Conservation (phyloP, 2,797 vertebrate species). For the Tenualosa thibaudeaui region DNA sequence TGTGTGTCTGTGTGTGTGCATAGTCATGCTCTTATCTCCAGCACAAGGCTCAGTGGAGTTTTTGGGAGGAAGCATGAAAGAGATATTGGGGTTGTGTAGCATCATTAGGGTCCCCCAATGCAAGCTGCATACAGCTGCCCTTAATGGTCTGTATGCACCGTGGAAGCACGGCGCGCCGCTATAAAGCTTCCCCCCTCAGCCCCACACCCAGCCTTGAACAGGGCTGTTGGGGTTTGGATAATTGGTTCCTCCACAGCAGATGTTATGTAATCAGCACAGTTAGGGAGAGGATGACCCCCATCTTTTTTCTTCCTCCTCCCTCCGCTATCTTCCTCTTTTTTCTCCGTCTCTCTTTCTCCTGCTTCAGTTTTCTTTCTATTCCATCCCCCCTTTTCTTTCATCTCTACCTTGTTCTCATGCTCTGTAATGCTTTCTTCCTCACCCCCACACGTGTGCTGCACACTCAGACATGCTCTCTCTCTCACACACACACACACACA, state of each 20-base stretch:
- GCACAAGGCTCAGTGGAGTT: not conserved
- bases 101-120: not conserved
- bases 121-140: not conserved
- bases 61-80: not conserved
- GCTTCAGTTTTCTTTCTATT: not conserved
- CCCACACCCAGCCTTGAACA: not conserved
- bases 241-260: constrained; percentile 21
- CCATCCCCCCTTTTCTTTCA: not conserved
- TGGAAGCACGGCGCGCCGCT: not conserved
- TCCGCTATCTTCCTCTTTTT: not conserved
- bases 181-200: constrained; percentile 9
- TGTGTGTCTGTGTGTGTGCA: constrained; percentile 29
- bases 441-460: not conserved
- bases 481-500: not conserved
- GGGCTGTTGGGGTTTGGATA: constrained; percentile 1
- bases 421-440: not conserved
- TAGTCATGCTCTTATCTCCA: not conserved
- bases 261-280: constrained; percentile 21
- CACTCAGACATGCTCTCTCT: not conserved
- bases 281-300: constrained; percentile 27
- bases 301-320: not conserved
- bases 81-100: not conserved
- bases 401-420: not conserved
- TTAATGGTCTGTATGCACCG: not conserved
- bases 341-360: not conserved